Evolutionary conservation across 2,797 vertebrate species (phyloP).

Genomic region (Scyliorhinus canicula): DNA sequence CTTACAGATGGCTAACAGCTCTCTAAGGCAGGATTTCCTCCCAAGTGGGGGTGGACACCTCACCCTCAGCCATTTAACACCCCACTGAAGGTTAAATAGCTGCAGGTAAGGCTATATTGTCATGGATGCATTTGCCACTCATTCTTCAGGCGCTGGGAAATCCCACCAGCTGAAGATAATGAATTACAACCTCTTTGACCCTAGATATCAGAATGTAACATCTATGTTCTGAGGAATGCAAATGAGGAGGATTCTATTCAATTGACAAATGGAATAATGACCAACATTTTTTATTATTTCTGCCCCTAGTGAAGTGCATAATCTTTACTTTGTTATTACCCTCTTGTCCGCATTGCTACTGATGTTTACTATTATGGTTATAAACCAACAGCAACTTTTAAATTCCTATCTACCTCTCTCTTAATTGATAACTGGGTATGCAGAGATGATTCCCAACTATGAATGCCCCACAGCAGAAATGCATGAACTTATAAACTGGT

Average conservation of each 20-base stretch:
- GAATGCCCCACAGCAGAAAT: not conserved
- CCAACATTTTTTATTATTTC: constrained; percentile 1
- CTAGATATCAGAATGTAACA: not conserved
- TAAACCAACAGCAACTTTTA: not conserved
- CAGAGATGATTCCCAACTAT: not conserved
- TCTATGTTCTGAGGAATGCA: not conserved
- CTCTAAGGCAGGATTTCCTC: too few species aligned
- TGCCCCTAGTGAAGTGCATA: not conserved
- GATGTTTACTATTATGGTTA: not conserved
- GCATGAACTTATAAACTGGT: not conserved
- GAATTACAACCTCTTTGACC: not conserved
- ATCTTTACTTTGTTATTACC: not conserved
- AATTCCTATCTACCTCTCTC: not conserved
- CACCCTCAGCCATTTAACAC: too few species aligned
- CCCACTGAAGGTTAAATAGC: too few species aligned
- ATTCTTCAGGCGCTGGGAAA: not conserved
- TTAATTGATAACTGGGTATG: not conserved
- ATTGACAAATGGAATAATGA: not conserved
- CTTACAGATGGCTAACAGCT: too few species aligned
- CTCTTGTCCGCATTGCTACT: not conserved
- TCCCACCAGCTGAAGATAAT: not conserved
- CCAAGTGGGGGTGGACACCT: too few species aligned
- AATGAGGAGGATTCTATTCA: not conserved
- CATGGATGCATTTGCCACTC: not conserved
- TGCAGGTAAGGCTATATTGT: too few species aligned